Base-by-base conservation (phyloP, 2,888 invertebrate genomes). In the Carcina quercana region DNA sequence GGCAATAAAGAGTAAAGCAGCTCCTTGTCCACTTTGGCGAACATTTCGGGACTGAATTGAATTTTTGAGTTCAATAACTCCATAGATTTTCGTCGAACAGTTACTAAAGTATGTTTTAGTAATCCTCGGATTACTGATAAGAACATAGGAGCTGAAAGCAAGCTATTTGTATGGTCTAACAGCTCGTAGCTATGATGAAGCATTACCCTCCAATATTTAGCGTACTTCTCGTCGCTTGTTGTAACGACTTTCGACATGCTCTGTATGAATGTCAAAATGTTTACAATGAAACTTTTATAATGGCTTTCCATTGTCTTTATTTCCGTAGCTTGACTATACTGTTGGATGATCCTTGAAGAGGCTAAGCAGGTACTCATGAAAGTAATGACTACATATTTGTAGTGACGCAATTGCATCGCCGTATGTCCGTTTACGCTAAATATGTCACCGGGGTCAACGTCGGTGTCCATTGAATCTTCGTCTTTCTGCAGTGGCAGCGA, bases 1-100 rank as follows among this genome's bases (percentile, higher is more conserved):
- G 87, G 82, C 0, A 93, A 71, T 21, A 94, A 56, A 0, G 86
- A 76, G 13, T 86, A 79, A 6, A 93, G 58, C 28, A 87, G 57
- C 1, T 69, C 58, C 7, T 74, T 71, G 19, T 83, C 72, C 3
- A 87, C 86, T 30, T 86, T 76, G 0, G 72, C 66, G 29, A 89
- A 87, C 48, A 89, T 88, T 39, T 87, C 86, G 3, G 86, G 83
- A 38, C 89, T 88, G 38, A 88, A 85, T 43, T 92, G 90, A 5
- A 97, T 80, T 68, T 96, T 94, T 5, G 87, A 86, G 51, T 94
- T 95, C 1, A 98, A 73, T 21, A 98, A 70, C 53, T 97, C 97
- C 72, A 98, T 86, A 0, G 94, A 89, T 60, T 95, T 92, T 37
- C 91, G 87, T 41, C 91, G 87, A 1, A 97, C 91, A 4, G 89